phyloP scores from a whole-genome alignment of 2,888 invertebrate species.

The Tolmerus cingulatus region DNA sequence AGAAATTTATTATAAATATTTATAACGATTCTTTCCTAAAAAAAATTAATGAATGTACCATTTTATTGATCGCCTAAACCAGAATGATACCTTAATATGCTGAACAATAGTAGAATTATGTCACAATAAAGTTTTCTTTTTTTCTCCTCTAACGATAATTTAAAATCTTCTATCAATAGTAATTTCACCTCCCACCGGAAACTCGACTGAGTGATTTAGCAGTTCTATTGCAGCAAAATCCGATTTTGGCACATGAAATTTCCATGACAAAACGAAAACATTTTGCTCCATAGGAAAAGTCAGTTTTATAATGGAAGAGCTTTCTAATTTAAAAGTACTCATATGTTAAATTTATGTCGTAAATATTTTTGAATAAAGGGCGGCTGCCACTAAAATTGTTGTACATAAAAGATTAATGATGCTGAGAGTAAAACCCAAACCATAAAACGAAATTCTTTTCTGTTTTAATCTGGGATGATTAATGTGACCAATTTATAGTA shows the following conservation, averaged over 20 bases:
- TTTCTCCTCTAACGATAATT: background rate
- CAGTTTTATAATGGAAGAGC: background rate
- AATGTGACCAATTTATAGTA: background rate
- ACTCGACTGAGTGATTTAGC: background rate
- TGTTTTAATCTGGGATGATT: background rate
- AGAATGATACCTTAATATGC: too few species aligned
- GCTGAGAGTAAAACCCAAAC: background rate
- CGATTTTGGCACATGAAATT: background rate
- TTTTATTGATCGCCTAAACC: too few species aligned
- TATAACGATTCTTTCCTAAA: too few species aligned
- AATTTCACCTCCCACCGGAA: background rate
- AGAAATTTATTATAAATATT: too few species aligned
- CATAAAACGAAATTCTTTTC: background rate
- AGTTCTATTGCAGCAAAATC: background rate
- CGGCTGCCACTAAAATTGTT: background rate
- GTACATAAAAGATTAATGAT: background rate
- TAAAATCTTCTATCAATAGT: background rate
- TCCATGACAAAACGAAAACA: background rate
- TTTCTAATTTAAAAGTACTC: background rate
- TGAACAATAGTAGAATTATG: too few species aligned
- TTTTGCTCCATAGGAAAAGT: background rate
- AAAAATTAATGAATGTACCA: too few species aligned
- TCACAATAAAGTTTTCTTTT: too few species aligned
- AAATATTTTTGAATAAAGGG: background rate
- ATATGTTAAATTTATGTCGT: background rate